Base-by-base conservation (phyloP, 92 coral and sea anemone species). In the Pocillopora grandis region DNA sequence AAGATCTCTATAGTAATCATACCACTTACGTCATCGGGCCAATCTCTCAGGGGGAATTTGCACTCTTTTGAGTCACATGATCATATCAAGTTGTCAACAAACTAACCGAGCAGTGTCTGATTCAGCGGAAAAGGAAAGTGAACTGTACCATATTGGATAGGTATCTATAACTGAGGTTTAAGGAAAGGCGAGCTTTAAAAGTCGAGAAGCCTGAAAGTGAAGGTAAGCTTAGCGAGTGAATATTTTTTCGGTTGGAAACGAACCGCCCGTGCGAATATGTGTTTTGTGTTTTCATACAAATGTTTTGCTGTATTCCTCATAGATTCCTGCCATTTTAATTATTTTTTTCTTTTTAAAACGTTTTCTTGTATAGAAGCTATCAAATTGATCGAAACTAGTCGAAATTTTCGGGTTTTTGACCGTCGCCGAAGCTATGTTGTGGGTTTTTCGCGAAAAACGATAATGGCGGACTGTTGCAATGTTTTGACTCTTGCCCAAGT, bases 51-150 rank as follows among this genome's bases (percentile, higher is more conserved):
- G 48, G 48, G 79, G 86, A 72, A 79, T 82, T 72, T 72, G 79
- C 58, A 82, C 86, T 62, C 79, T 58, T 48, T 9, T n/a, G 79
- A 35, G 86, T 82, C 86, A 82, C 79, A 63, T 82, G 86, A 82
- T 63, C 31, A 27, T 10, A 63, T 67, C 52, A 35, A 15, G 78
- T 57, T 35, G 79, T 71, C 57, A 82, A 72, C 62, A 72, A 58
- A 80, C 19, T 33, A 59, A 13, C 19, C 18, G 11, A 19, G 9
- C 15, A 15, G 42, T 17, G 11, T 36, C n/a, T 57, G 56, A 17
- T 72, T 9, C 13, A 56, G 31, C 7, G 17, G 12, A 12, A 27
- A 3, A 21, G 9, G 14, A 33, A 27, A 69, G 74, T 15, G 13
- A 27, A 14, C 18, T 33, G 74, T 10, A 13, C 15, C 10, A 3